These are phyloP conservation scores for Ceyx erithaca DNA, from an alignment of 2,797 vertebrate species.

Conservation along the genomic window DNA sequence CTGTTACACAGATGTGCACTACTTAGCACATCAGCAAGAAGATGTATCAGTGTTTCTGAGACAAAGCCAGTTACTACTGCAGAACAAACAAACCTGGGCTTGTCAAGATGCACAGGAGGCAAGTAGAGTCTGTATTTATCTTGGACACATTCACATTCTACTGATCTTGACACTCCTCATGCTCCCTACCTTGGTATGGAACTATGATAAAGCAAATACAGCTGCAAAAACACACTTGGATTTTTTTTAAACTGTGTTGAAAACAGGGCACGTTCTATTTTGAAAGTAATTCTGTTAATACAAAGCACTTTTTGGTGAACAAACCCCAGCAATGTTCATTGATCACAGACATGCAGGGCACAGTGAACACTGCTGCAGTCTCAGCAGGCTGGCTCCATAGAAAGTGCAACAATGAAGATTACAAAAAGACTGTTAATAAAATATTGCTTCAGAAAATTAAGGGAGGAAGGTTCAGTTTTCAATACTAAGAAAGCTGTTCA, in stretches of 20 bases:
- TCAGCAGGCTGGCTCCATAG: not conserved
- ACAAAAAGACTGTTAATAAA: not conserved
- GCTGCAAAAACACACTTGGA: not conserved
- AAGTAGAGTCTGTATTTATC: not conserved
- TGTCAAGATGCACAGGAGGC: conserved; percentile 28
- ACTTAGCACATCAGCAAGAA: conserved; percentile 14
- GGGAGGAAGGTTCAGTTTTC: not conserved
- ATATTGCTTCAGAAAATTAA: conserved; percentile 10
- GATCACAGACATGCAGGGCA: not conserved
- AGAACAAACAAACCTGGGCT: conserved; percentile 24
- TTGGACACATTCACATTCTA: not conserved
- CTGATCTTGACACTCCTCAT: not conserved
- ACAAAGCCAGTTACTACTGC: conserved; percentile 24
- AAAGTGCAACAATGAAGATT: not conserved
- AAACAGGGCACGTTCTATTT: not conserved
- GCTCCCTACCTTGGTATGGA: not conserved
- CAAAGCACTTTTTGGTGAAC: not conserved
- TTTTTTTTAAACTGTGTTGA: not conserved
- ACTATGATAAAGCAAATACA: not conserved
- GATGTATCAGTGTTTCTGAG: conserved; percentile 14
- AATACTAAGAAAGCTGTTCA: not conserved
- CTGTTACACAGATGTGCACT: not conserved
- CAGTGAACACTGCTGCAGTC: not conserved
- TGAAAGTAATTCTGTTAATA: not conserved
- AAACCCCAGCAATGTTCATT: not conserved